These are phyloP conservation scores for Calypte anna DNA, from an alignment of 2,113 vertebrate species.

Conservation along the genomic window DNA sequence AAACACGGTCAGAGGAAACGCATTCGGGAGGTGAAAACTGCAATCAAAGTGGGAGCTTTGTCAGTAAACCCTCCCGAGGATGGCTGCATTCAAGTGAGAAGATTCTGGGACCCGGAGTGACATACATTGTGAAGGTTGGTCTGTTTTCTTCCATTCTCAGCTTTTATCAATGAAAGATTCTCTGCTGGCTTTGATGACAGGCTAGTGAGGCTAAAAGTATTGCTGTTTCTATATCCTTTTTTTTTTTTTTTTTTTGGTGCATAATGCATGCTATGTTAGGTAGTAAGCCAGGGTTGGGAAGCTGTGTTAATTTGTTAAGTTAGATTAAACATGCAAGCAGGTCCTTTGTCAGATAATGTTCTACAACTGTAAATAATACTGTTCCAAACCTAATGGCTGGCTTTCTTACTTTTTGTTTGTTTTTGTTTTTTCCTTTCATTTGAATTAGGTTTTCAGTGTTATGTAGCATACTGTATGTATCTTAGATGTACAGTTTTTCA, in stretches of 20 bases:
- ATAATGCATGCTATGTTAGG: slow-evolving; percentile 35
- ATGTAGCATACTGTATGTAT: slow-evolving; percentile 7
- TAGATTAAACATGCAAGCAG: slow-evolving; percentile 23
- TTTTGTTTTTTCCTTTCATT: neutral
- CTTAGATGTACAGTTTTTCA: slow-evolving; percentile 23
- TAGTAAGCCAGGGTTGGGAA: slow-evolving; percentile 13
- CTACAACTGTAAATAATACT: slow-evolving; percentile 12
- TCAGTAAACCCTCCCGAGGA: slow-evolving; percentile 87
- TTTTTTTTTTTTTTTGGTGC: neutral
- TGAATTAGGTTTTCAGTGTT: slow-evolving; percentile 15
- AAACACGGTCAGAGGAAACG: slow-evolving; percentile 82
- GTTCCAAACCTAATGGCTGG: neutral
- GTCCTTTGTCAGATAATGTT: neutral
- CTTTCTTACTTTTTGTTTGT: neutral
- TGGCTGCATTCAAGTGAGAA: slow-evolving; percentile 93
- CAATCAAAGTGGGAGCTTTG: slow-evolving; percentile 79
- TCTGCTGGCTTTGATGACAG: slow-evolving; percentile 32
- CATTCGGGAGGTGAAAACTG: slow-evolving; percentile 83
- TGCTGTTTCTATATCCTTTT: slow-evolving; percentile 27
- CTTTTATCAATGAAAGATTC: slow-evolving; percentile 73
- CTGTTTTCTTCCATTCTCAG: slow-evolving; percentile 62
- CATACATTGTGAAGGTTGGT: slow-evolving; percentile 97
- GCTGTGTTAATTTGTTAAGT: slow-evolving; percentile 29
- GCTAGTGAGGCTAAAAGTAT: slow-evolving; percentile 22
- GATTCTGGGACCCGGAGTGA: slow-evolving; percentile 96